These are phyloP conservation scores for Fringilla coelebs DNA, from an alignment of 2,797 vertebrate species.

Conservation along the genomic window DNA sequence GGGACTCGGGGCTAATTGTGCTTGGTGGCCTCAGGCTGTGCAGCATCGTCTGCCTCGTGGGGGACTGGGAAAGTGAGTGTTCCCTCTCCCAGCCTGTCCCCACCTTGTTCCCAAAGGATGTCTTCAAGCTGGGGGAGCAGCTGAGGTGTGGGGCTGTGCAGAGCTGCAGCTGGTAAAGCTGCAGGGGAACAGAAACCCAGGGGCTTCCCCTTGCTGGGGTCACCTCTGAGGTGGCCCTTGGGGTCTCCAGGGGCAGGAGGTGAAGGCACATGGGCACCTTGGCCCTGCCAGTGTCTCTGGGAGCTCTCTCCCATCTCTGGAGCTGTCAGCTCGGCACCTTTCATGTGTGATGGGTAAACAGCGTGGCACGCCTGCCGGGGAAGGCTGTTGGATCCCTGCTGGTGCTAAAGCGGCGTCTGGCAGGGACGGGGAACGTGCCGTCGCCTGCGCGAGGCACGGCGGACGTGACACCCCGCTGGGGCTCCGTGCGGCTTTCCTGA, in stretches of 20 bases:
- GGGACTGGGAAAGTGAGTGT: neutral
- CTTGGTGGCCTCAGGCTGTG: neutral
- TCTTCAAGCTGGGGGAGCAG: neutral
- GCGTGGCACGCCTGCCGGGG: neutral
- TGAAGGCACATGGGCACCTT: rapidly evolving
- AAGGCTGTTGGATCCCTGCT: constrained; percentile 55
- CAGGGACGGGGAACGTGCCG: constrained; percentile 46
- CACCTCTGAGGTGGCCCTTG: neutral
- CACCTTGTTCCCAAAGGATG: neutral
- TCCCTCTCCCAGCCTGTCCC: neutral
- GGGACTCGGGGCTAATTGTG: neutral
- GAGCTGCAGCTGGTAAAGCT: neutral
- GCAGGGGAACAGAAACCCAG: neutral
- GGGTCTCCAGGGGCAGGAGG: neutral
- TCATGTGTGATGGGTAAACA: constrained; percentile 55
- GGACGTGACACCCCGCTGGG: constrained; percentile 35
- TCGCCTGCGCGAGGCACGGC: constrained; percentile 34
- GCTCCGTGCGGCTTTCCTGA: neutral
- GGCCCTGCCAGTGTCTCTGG: neutral
- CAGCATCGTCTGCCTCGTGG: neutral
- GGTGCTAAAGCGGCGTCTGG: constrained; percentile 60
- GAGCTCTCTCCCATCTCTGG: neutral
- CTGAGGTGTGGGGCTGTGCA: neutral
- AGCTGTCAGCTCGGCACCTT: constrained; percentile 41
- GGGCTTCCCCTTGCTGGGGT: neutral